Evolutionary conservation across 2,797 vertebrate genomes (phyloP).

Genomic region (Chlorospingus flavigularis): DNA sequence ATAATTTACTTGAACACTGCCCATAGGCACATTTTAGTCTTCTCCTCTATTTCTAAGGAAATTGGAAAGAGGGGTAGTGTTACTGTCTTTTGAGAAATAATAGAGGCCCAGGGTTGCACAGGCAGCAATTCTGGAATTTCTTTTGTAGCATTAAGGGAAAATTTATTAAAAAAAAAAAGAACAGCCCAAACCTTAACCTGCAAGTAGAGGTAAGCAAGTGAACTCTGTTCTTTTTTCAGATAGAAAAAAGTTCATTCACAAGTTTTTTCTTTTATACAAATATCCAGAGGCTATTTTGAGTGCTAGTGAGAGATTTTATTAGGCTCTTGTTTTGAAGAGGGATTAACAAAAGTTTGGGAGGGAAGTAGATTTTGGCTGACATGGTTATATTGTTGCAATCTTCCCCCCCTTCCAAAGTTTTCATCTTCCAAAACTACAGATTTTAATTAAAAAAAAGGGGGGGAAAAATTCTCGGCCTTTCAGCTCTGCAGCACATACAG

Average conservation of each 20-base stretch:
- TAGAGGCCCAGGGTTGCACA: background rate
- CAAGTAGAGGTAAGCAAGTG: background rate
- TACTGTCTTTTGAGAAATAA: constrained; percentile 30
- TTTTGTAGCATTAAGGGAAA: constrained; percentile 1
- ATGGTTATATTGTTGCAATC: constrained; percentile 27
- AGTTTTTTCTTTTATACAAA: background rate
- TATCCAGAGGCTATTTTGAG: constrained; percentile 11
- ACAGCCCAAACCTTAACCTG: background rate
- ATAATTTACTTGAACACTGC: constrained; percentile 33
- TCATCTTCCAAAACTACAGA: constrained; percentile 72
- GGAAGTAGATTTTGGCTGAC: constrained; percentile 46
- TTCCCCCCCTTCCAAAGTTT: constrained; percentile 43
- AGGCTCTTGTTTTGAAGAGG: constrained; percentile 19
- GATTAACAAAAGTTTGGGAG: constrained; percentile 27
- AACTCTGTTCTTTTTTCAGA: background rate
- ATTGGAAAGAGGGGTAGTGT: background rate
- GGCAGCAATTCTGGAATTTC: background rate
- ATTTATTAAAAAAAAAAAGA: background rate
- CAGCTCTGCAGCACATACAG: constrained; percentile 79
- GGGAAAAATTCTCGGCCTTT: constrained; percentile 68
- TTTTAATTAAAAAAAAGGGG: constrained; percentile 72
- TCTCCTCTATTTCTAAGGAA: constrained; percentile 36
- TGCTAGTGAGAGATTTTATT: background rate
- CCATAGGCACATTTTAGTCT: constrained; percentile 13
- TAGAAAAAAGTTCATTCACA: background rate